Evolutionary conservation across 2,113 vertebrate genomes (phyloP).

Genomic region (Cyphomyrus discorhynchus): DNA sequence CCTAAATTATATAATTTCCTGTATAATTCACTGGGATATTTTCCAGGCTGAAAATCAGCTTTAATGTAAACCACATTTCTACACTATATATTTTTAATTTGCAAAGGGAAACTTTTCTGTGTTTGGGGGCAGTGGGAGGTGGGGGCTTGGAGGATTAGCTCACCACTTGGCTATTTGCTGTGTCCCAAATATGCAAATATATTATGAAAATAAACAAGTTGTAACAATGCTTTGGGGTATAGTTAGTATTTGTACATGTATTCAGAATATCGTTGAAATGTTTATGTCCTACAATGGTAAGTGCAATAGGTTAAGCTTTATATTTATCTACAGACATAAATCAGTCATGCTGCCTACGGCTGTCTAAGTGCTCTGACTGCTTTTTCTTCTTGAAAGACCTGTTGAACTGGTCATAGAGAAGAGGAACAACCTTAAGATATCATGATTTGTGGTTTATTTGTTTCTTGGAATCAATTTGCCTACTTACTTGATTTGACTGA

Average conservation of each 20-base stretch:
- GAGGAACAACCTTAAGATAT: background rate
- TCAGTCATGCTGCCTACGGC: background rate
- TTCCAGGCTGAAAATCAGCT: background rate
- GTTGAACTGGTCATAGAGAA: background rate
- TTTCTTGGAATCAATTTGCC: background rate
- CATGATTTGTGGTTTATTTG: background rate
- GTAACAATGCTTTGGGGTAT: background rate
- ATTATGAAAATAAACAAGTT: background rate
- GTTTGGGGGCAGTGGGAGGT: too few relatives aligned
- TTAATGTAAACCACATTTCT: background rate
- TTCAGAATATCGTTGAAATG: background rate
- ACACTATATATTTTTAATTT: background rate
- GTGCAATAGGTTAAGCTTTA: background rate
- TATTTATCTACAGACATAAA: background rate
- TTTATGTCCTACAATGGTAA: background rate
- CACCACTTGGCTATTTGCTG: background rate
- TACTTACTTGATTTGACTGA: background rate
- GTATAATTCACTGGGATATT: background rate
- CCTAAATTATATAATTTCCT: slow-evolving; percentile 13
- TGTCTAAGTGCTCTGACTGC: background rate
- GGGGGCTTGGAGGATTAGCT: background rate
- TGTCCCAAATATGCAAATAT: background rate
- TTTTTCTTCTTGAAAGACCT: background rate
- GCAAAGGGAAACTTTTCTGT: background rate
- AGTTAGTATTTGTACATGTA: background rate